Percentiles rank a stretch among this genome's conserved stretches.
Evolutionary conservation across 2,888 invertebrate species (phyloP).

Genomic region (Anthrax anthrax): DNA sequence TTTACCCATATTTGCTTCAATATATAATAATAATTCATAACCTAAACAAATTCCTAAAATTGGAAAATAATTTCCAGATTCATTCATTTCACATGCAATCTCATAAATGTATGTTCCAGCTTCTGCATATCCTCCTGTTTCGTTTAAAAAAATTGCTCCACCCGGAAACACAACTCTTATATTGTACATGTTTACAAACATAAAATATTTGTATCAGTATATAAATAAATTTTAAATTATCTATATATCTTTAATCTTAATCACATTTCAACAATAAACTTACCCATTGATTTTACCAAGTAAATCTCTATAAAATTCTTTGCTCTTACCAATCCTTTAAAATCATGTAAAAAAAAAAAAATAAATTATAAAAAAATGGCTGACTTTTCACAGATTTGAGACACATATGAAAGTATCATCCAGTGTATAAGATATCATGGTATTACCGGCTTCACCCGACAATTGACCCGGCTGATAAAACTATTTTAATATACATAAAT

Average conservation of each 20-base stretch:
- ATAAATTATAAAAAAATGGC: too few relatives aligned
- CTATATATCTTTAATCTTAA: not conserved
- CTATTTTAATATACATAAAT: too few relatives aligned
- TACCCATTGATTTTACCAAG: constrained; percentile 54
- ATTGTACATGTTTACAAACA: not conserved
- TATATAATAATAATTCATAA: constrained; percentile 60
- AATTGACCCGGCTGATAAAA: too few relatives aligned
- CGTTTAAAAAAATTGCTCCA: constrained; percentile 1
- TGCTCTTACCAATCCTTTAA: constrained; percentile 44
- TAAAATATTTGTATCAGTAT: not conserved
- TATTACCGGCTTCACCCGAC: too few relatives aligned
- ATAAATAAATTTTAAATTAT: not conserved
- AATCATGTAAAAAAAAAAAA: too few relatives aligned
- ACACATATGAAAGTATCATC: too few relatives aligned
- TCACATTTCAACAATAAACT: too few relatives aligned
- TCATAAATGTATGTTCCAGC: constrained; percentile 54
- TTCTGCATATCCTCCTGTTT: constrained; percentile 48
- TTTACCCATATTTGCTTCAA: constrained; percentile 30
- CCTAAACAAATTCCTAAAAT: constrained; percentile 82
- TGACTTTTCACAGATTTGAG: too few relatives aligned
- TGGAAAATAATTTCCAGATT: constrained; percentile 59
- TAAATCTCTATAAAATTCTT: constrained; percentile 44
- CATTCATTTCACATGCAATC: constrained; percentile 49
- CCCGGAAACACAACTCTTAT: constrained; percentile 4
- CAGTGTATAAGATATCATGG: too few relatives aligned